phyloP scores from a whole-genome alignment of 2,113 vertebrate species.

The Anolis carolinensis region DNA sequence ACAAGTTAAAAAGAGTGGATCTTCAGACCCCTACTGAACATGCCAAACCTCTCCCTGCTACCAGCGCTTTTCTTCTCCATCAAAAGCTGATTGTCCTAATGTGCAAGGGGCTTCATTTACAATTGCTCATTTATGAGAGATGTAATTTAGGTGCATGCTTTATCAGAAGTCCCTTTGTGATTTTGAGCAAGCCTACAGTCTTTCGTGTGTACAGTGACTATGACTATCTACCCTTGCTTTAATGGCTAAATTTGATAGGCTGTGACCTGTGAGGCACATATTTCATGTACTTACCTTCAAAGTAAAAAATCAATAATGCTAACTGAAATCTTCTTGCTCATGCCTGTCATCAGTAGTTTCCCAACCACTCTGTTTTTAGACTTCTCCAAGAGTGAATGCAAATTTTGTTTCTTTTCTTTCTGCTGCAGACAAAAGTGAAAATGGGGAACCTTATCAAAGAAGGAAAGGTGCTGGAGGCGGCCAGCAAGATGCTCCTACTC shows the following conservation, averaged over 20 bases:
- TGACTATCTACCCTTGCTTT: neutral
- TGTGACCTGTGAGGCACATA: neutral
- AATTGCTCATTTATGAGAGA: neutral
- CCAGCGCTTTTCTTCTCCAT: neutral
- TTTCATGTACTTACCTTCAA: neutral
- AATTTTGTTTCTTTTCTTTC: neutral
- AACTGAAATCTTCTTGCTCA: neutral
- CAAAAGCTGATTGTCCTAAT: neutral
- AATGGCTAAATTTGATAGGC: neutral
- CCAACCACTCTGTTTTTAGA: neutral
- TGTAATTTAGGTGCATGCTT: neutral
- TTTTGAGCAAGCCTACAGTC: neutral
- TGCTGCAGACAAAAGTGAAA: slow-evolving; percentile 87
- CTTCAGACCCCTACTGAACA: neutral
- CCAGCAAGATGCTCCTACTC: slow-evolving; percentile 38
- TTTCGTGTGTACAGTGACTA: neutral
- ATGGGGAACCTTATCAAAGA: slow-evolving; percentile 90
- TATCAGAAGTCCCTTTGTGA: neutral
- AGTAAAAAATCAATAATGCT: neutral
- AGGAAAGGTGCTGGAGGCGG: slow-evolving; percentile 58
- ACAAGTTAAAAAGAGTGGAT: neutral
- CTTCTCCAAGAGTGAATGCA: fast-evolving
- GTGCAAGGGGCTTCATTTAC: neutral
- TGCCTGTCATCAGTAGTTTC: neutral
- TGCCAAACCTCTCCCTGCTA: neutral